A percentile compares a stretch with the other conserved stretches of the same genome.
Evolutionary conservation across 2,113 vertebrate genomes (phyloP).

Genomic region (Spea multiplicata): DNA sequence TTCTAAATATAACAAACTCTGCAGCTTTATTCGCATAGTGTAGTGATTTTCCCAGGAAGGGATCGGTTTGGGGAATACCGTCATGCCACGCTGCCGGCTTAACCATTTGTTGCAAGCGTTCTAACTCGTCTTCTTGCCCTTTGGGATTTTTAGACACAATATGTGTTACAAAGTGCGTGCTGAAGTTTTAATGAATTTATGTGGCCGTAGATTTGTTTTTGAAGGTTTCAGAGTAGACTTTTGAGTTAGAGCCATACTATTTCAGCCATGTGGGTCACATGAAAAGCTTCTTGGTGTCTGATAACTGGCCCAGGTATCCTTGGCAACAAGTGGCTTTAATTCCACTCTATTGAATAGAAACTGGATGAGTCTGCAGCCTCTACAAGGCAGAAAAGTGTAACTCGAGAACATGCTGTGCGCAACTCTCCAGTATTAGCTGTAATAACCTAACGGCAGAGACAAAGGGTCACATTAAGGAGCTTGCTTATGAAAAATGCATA

Average conservation of each 20-base stretch:
- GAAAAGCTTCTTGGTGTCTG: neutral
- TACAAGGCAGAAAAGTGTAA: neutral
- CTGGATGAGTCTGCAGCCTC: neutral
- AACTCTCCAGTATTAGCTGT: neutral
- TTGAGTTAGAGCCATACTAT: neutral
- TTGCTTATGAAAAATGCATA: neutral
- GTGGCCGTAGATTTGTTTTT: too few relatives aligned
- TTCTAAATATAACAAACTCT: neutral
- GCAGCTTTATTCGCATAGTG: too few relatives aligned
- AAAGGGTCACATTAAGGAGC: neutral
- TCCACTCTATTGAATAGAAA: neutral
- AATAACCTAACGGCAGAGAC: neutral
- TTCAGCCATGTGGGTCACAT: neutral
- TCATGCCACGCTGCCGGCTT: too few relatives aligned
- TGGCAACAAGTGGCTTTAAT: neutral
- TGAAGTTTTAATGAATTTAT: too few relatives aligned
- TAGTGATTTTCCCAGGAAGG: too few relatives aligned
- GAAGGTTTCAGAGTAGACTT: too few relatives aligned
- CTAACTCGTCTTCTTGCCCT: too few relatives aligned
- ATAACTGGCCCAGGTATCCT: neutral
- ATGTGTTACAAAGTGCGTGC: too few relatives aligned
- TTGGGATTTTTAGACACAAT: too few relatives aligned
- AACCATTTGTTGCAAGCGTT: too few relatives aligned
- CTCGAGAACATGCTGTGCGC: neutral
- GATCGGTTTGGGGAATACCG: too few relatives aligned